phyloP scores from a whole-genome alignment of 2,797 vertebrate species.

The Pempheris klunzingeri region DNA sequence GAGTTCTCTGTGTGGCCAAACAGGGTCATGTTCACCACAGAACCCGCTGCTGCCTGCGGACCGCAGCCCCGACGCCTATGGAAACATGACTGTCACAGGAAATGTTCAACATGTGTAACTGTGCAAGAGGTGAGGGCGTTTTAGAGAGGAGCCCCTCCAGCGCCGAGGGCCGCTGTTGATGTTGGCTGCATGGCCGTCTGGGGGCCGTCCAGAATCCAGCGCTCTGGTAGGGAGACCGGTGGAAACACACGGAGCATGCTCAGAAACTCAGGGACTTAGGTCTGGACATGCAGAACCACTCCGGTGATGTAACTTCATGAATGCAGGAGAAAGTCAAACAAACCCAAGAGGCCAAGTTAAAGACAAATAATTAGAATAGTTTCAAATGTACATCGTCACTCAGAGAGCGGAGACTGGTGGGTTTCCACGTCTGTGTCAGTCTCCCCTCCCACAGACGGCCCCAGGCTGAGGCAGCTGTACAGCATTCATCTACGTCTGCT shows the following conservation, averaged over 20 bases:
- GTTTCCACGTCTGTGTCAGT: conserved; percentile 61
- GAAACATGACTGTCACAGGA: conserved; percentile 82
- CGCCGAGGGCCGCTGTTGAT: conserved; percentile 76
- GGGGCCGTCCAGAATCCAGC: conserved; percentile 69
- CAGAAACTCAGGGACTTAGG: conserved; percentile 47
- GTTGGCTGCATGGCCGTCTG: conserved; percentile 71
- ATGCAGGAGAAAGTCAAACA: conserved; percentile 48
- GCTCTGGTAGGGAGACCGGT: conserved; percentile 70
- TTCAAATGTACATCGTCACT: conserved; percentile 49
- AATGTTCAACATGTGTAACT: conserved; percentile 85
- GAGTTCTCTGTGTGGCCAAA: conserved; percentile 65
- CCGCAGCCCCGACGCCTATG: conserved; percentile 57
- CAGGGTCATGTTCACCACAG: conserved; percentile 68
- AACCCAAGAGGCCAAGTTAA: conserved; percentile 23
- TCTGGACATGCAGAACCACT: conserved; percentile 59
- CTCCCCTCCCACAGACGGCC: conserved; percentile 61
- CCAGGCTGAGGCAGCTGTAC: conserved; percentile 71
- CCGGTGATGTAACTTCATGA: conserved; percentile 28
- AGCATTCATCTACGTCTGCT: conserved; percentile 74
- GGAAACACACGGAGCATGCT: conserved; percentile 70
- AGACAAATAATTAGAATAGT: conserved; percentile 54
- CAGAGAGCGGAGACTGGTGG: conserved; percentile 48
- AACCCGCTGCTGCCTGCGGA: conserved; percentile 46
- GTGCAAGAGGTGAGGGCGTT: conserved; percentile 64
- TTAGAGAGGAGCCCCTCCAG: conserved; percentile 67